These are phyloP conservation scores for Andrena trimmerana DNA, from an alignment of 2,888 invertebrate species.

Conservation along the genomic window DNA sequence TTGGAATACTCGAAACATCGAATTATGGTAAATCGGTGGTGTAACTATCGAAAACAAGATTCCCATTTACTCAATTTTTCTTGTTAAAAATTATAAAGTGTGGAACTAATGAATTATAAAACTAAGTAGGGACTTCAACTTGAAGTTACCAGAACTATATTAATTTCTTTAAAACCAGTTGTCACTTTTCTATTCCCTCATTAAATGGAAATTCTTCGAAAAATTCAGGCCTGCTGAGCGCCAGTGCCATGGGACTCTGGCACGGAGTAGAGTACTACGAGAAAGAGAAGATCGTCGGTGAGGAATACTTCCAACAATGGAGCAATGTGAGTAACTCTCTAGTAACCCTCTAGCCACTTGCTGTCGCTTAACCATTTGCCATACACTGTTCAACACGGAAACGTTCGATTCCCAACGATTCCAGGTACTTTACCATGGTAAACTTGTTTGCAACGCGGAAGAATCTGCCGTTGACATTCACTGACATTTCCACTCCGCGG, in stretches of 20 bases:
- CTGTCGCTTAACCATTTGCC: not conserved
- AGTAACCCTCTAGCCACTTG: conserved; percentile 82
- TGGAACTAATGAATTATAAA: no score
- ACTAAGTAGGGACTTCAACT: no score
- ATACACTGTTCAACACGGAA: not conserved
- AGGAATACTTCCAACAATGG: conserved; percentile 97
- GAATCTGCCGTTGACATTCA: not conserved
- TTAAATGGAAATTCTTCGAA: conserved; percentile 14
- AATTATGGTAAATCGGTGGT: no score
- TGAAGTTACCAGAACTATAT: no score
- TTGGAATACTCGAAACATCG: no score
- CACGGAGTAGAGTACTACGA: conserved; percentile 98
- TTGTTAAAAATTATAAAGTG: no score
- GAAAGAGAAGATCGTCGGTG: conserved; percentile 96
- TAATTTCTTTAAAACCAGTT: no score
- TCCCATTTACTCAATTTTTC: no score
- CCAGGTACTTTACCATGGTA: not conserved
- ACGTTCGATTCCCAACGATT: not conserved
- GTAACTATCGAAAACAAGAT: no score
- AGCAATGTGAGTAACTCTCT: conserved; percentile 89
- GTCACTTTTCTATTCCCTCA: not conserved
- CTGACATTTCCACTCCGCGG: conserved; percentile 17
- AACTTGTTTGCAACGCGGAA: not conserved
- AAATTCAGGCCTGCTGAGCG: conserved; percentile 92
- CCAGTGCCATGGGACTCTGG: conserved; percentile 98